Evolutionary conservation across 2,113 vertebrate species (phyloP).

Genomic region (Chiloscyllium plagiosum): DNA sequence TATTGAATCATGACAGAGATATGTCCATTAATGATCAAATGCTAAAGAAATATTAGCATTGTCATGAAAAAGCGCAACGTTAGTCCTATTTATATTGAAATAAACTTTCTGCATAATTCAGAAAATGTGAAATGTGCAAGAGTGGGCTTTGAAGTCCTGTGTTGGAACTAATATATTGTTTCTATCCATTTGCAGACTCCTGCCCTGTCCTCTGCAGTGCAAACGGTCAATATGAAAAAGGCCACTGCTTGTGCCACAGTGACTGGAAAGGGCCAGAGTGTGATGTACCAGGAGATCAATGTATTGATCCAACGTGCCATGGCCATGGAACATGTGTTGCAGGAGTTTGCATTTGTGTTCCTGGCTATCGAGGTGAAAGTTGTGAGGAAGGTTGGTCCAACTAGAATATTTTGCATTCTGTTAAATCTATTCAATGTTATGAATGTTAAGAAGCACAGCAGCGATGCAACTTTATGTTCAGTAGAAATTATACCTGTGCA

Average conservation of each 20-base stretch:
- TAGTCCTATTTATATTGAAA: neutral
- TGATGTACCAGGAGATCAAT: constrained; percentile 87
- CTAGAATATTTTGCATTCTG: neutral
- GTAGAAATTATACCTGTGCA: neutral
- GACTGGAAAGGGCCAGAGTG: constrained; percentile 94
- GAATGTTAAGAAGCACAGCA: neutral
- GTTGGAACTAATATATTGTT: neutral
- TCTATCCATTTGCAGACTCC: constrained; percentile 65
- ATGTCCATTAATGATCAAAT: neutral
- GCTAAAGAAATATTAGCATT: neutral
- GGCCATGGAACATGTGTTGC: constrained; percentile 88
- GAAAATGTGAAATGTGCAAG: neutral
- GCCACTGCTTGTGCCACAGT: constrained; percentile 78
- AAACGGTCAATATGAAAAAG: constrained; percentile 89
- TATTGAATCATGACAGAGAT: neutral
- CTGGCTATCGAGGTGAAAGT: constrained; percentile 87
- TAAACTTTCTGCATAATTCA: neutral
- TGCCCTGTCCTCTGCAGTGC: constrained; percentile 92
- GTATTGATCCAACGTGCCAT: constrained; percentile 90
- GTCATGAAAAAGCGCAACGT: neutral
- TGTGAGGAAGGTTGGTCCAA: constrained; percentile 80
- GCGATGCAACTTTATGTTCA: neutral
- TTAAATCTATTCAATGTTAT: neutral
- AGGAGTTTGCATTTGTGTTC: constrained; percentile 84
- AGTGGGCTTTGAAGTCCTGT: neutral